phyloP scores from a whole-genome alignment of 1,140 invertebrate species.

The Mactra quadrangularis region DNA sequence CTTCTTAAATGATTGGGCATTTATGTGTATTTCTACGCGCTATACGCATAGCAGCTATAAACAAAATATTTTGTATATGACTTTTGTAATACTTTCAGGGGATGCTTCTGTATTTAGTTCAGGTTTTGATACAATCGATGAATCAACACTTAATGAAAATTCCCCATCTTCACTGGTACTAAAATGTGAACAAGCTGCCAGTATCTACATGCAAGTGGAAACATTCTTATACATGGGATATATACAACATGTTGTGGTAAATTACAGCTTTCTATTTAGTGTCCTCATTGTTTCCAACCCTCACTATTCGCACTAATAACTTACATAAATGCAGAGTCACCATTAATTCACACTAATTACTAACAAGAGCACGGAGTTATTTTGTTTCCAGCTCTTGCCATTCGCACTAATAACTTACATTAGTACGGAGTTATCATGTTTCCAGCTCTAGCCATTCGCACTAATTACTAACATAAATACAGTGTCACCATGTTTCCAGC shows the following conservation, averaged over 20 bases:
- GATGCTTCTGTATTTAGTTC: slow-evolving; percentile 21
- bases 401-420: neutral
- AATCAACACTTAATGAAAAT: slow-evolving; percentile 19
- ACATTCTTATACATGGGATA: slow-evolving; percentile 47
- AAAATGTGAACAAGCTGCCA: neutral
- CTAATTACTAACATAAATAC: no score
- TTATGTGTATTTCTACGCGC: no score
- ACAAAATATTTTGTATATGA: no score
- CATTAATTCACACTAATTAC: no score
- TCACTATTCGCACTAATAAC: neutral
- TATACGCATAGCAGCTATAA: no score
- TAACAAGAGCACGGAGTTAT: no score
- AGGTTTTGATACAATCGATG: slow-evolving; percentile 14
- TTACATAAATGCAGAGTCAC: neutral
- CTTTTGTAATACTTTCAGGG: no score
- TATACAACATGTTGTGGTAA: slow-evolving; percentile 30
- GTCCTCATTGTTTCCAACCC: neutral
- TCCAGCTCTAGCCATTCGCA: neutral
- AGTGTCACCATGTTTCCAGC: neutral
- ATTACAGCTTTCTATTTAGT: neutral
- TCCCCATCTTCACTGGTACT: slow-evolving; percentile 14
- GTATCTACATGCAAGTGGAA: slow-evolving; percentile 19
- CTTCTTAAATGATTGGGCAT: no score
- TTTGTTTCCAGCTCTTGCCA: neutral
- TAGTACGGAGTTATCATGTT: neutral